Evolutionary conservation across 2,888 invertebrate species (phyloP).

Genomic region (Rotaria socialis): DNA sequence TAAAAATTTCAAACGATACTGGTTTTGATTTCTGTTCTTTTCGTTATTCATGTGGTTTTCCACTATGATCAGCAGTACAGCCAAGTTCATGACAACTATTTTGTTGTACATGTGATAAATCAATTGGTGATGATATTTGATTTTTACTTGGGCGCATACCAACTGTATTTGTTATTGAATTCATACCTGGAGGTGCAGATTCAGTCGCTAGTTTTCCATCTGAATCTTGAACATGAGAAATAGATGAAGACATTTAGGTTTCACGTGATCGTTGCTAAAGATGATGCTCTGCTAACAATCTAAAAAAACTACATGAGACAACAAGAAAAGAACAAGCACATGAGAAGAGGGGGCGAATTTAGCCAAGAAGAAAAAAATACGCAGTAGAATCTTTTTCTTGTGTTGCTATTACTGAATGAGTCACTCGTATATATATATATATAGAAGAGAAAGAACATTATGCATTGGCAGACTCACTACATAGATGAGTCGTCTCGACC

Average conservation of each 20-base stretch:
- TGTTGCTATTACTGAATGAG: background rate
- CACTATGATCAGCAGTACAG: background rate
- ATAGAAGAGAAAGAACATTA: background rate
- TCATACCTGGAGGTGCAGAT: background rate
- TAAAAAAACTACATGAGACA: background rate
- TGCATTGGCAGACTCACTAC: background rate
- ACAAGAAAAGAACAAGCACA: too few relatives aligned
- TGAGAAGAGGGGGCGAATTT: background rate
- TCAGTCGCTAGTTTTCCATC: background rate
- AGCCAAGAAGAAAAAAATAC: background rate
- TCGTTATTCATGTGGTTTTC: background rate
- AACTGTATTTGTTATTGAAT: constrained; percentile 19
- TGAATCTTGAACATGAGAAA: background rate
- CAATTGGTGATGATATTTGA: background rate
- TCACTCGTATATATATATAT: background rate
- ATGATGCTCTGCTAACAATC: background rate
- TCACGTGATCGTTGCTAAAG: background rate
- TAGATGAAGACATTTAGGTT: background rate
- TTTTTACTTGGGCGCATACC: background rate
- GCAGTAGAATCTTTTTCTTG: background rate
- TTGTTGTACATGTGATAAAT: background rate
- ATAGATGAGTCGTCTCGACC: background rate
- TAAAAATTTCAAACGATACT: background rate
- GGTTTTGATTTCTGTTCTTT: background rate
- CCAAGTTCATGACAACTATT: background rate